A percentile compares a stretch with the other conserved stretches of the same genome.
These are phyloP conservation scores for Columba livia DNA, from an alignment of 2,113 vertebrate species.

Conservation along the genomic window DNA sequence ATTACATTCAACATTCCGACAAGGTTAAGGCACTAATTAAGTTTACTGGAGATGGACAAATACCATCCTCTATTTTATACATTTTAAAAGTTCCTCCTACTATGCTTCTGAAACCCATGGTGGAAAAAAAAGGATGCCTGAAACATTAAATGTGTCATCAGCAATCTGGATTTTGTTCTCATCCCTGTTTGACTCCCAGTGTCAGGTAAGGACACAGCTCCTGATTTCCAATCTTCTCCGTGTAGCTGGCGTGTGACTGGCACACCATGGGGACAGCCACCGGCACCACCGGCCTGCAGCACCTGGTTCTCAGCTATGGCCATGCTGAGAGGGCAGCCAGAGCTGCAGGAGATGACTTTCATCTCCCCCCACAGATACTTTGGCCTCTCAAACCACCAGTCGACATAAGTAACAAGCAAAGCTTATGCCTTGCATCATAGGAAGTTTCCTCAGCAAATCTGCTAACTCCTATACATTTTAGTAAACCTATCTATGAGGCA, in stretches of 20 bases:
- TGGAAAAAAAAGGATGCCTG: background rate
- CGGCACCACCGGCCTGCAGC: background rate
- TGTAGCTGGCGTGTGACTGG: background rate
- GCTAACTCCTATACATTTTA: background rate
- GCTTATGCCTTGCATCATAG: background rate
- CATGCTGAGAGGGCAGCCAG: background rate
- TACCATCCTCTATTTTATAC: background rate
- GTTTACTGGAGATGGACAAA: background rate
- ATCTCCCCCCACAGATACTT: background rate
- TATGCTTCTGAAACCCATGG: background rate
- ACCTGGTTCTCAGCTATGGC: background rate
- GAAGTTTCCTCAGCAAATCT: background rate
- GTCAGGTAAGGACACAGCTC: constrained; percentile 12
- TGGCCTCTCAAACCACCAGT: background rate
- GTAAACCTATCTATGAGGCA: background rate
- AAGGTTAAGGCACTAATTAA: background rate
- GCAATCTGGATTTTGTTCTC: background rate
- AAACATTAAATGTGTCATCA: background rate
- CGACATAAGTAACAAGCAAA: background rate
- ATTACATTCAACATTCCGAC: background rate
- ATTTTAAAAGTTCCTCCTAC: background rate
- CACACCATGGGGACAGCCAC: background rate
- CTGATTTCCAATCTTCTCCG: background rate
- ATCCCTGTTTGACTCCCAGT: background rate
- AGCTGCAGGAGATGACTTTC: background rate